Percentiles rank a stretch among this genome's conserved stretches.
These are phyloP conservation scores for Notospermus geniculatus DNA, from an alignment of 1,140 invertebrate species.

Conservation along the genomic window DNA sequence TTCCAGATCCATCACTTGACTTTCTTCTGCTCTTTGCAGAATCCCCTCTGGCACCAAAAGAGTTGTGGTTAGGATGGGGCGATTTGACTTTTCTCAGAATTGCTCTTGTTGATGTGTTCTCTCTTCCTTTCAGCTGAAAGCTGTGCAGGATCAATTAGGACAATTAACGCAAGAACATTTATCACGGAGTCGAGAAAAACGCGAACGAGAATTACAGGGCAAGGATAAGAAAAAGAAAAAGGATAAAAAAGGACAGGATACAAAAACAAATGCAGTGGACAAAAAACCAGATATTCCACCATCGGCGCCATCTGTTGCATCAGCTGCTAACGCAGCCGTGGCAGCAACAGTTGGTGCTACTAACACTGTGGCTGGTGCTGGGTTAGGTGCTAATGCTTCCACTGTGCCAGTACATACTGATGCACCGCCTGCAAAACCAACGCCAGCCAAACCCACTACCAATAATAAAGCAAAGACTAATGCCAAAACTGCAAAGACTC, in stretches of 20 bases:
- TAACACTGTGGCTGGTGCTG: no score
- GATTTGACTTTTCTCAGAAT: no score
- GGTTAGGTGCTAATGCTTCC: no score
- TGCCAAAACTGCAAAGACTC: constrained; percentile 33
- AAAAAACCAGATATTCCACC: constrained; percentile 12
- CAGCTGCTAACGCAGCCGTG: constrained; percentile 34
- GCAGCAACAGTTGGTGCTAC: constrained; percentile 27
- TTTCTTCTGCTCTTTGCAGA: no score
- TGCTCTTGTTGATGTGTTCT: background rate
- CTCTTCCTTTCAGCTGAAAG: constrained; percentile 42
- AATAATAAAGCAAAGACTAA: constrained; percentile 9
- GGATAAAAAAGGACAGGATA: constrained; percentile 40
- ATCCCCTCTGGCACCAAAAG: no score
- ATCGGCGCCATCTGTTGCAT: constrained; percentile 34
- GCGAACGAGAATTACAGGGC: constrained; percentile 60
- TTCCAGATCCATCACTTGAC: no score
- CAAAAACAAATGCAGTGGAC: constrained; percentile 27
- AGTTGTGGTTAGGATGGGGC: no score
- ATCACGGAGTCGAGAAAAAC: constrained; percentile 62
- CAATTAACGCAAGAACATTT: constrained; percentile 52
- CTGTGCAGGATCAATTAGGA: constrained; percentile 50
- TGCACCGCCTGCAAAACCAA: constrained; percentile 20
- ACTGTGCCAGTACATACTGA: no score
- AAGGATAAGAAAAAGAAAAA: constrained; percentile 36
- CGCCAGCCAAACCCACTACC: constrained; percentile 12